Base-by-base conservation (phyloP, 2,888 invertebrate species). In the Hipparchia sbordonii region DNA sequence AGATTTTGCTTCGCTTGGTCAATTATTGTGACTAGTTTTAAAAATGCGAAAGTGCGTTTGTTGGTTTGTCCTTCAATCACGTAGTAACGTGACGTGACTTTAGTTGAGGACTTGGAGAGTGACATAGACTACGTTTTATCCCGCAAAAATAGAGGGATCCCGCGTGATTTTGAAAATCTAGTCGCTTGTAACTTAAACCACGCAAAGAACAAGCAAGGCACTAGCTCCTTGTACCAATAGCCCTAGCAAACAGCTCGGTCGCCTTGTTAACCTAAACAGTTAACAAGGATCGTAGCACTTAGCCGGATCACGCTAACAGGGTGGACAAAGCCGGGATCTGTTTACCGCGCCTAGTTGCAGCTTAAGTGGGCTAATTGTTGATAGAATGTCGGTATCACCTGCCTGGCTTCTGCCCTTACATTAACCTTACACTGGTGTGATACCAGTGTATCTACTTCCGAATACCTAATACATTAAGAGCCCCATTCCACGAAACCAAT, bases 271-370 rank as follows among this genome's bases (percentile, higher is more conserved):
- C 89, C 89, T 87, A 88, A 91, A 85, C 86, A 85, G 88, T 93
- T 93, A 93, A 92, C 92, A 89, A 93, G 92, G 90, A 91, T 92
- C 91, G 89, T 81, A 87, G 87, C 92, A 92, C 92, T 93, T 93
- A 93, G 92, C 90, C 77, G 75, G 70, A 67, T 72, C 77, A 72
- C 80, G 89, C 84, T 93, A 93, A 93, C 86, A 77, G 78, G 77
- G 87, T 84, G 91, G 92, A 93, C 93, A 93, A 93, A 93, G 92
- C 86, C 80, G 62, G 84, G 88, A 84, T 85, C 81, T 90, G 90
- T 91, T 91, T 91, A 85, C 90, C 78, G 75, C 87, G 89, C 87
- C 92, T 92, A 91, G 91, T 91, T 90, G 91, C 86, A 76, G 86
- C 87, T 88, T 91, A 92, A 91, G 88, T 91, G 86, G 83, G 80